Evolutionary conservation across 2,113 vertebrate genomes (phyloP), one percentile per base, ranked within the genome.

Genomic region (Orycteropus afer): DNA sequence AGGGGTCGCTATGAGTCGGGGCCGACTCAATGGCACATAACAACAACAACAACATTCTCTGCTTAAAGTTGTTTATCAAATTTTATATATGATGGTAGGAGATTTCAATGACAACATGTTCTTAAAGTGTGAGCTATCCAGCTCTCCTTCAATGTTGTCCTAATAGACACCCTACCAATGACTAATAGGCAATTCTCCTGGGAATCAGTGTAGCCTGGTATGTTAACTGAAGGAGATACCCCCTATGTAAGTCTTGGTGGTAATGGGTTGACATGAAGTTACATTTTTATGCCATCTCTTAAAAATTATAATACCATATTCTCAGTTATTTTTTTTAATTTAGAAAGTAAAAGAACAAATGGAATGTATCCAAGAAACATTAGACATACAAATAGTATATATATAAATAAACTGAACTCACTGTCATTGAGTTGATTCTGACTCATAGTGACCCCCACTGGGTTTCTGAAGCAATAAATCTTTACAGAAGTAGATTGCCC

Each of bases 321-420:
- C 7, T 69, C 77, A 67, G 90, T 90, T 6, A 77, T n/a, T 17
- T 78, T 81, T 49, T 90, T 95, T 92, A n/a, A 34, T 89, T 92
- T 55, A 92, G 55, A 76, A 97, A 93, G 95, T 45, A 90, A 91
- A n/a, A 95, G 34, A 93, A 77, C 34, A 86, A 93, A 79, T 81
- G 53, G 59, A 93, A 95, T 94, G 80, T 59, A n/a, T 34, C 20
- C 20, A 69, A 57, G 55, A 97, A 95, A 94, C 20, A 82, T 53
- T 34, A 81, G 9, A 40, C 20, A 71, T 42, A 89, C 73, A 61
- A 85, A 84, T 14, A 78, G 61, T 69, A 57, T 25, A 55, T n/a
- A n/a, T n/a, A n/a, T n/a, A n/a, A n/a, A n/a, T n/a, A n/a, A n/a
- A n/a, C n/a, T n/a, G n/a, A n/a, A n/a, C n/a, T n/a, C n/a, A n/a